These are phyloP conservation scores for Amiota communis DNA, from an alignment of 2,888 invertebrate species.

Conservation along the genomic window DNA sequence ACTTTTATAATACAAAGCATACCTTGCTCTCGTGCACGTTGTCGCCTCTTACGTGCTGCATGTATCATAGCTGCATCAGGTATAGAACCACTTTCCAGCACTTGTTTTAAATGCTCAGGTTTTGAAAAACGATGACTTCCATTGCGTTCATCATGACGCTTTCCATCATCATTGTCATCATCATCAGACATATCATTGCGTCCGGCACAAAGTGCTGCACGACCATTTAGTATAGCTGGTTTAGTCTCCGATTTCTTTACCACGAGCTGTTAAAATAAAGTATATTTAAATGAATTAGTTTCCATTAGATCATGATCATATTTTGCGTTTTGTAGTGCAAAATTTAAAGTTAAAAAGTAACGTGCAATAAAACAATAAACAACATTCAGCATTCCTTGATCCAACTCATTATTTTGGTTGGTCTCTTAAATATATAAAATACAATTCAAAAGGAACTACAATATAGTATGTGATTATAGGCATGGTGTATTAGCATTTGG, in stretches of 20 bases:
- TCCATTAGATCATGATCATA: not conserved
- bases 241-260: conserved; percentile 75
- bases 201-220: conserved; percentile 87
- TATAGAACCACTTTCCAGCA: conserved; percentile 90
- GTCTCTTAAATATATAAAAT: not conserved
- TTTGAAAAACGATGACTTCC: conserved; percentile 76
- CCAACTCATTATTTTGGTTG: not conserved
- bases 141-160: conserved; percentile 74
- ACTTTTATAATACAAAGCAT: not conserved
- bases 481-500: not conserved
- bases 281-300: not conserved
- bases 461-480: not conserved
- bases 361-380: not conserved
- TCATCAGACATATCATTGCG: conserved; percentile 78
- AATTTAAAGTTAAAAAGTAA: conserved; percentile 2
- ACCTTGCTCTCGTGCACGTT: conserved; percentile 91
- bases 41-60: conserved; percentile 94
- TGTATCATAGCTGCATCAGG: conserved; percentile 99
- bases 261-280: conserved; percentile 73
- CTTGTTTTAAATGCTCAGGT: conserved; percentile 83
- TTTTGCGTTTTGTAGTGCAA: not conserved
- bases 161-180: conserved; percentile 75
- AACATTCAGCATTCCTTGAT: not conserved
- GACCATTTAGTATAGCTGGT: conserved; percentile 82
- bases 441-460: too few species aligned